Evolutionary conservation across 2,888 invertebrate species (phyloP), one percentile per base, ranked within the genome.

Genomic region (Lottia scabra): DNA sequence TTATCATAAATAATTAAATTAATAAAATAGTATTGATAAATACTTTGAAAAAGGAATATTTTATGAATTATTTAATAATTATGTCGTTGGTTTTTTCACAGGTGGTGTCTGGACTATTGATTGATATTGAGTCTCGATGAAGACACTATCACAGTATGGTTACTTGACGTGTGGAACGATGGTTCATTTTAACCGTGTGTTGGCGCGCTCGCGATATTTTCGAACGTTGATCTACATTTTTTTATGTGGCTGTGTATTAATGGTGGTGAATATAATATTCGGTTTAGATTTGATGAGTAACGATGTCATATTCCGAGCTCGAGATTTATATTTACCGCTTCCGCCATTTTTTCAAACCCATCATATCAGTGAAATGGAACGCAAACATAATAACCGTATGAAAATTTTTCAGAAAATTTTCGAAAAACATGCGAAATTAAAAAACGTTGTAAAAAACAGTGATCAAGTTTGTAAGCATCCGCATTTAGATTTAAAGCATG

Each of bases 401-500:
- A 27, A 38, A 30, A 62, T 68, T 16, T 68, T 68, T 38, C 68
- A 68, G 19, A 48, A 26, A n/a, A 68, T 68, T 38, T 68, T 68
- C 23, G 62, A 68, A 56, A 62, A 68, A 45, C 68, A 68, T 19
- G 38, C 38, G 13, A 48, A 38, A 19, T 56, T 38, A 19, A 68
- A 30, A 19, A 38, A 30, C 4, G 46, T 27, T 38, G 38, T 16
- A 63, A 63, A 67, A 48, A 30, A 23, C 46, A 15, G 56, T 23
- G 74, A 70, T n/a, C 75, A 74, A n/a, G 62, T 79, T 45, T 83
- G 83, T 71, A 76, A 75, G 63, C 72, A 77, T 71, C 80, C 82
- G 26, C 76, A 67, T 45, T 73, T 84, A 45, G 80, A 81, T 64
- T 71, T 84, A 64, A 75, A 78, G 2, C 81, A 83, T 73, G 84